Evolutionary conservation across 1,140 invertebrate species (phyloP), one percentile per base, ranked within the genome.

Genomic region (Euwallacea similis): DNA sequence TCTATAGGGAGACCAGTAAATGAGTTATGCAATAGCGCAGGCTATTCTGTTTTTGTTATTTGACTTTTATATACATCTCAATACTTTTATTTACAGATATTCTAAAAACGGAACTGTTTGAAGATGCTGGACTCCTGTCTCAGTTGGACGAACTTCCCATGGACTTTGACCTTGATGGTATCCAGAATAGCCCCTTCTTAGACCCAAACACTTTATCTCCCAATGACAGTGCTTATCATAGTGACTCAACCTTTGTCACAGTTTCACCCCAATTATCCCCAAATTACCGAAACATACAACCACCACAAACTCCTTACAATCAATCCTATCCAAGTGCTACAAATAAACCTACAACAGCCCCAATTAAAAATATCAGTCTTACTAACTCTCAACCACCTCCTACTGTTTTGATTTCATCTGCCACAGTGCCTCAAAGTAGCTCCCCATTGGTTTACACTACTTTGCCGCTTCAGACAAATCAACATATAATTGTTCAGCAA

Each of bases 61-160:
- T 4, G 21, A 33, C 21, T 33, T 1, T 33, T 33, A 33, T 33
- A 33, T 33, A 33, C 21, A 33, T 4, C 21, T 33, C 4, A 33
- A 33, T 33, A 33, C 4, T 56, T 56, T 21, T 2, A 15, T 55
- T 80, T 78, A 55, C 67, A 82, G 81, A 82, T 71, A 73, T 82
- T n/a, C 56, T 82, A 60, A 78, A 78, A 69, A 74, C 61, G 44
- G 75, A 77, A 58, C 63, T 82, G 13, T 82, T 82, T 65, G 67
- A 64, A 8, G 79, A 82, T 71, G 79, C 80, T 41, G 74, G 74
- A 2, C 67, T 81, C 9, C 71, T 80, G 7, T 76, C 78, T 2
- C 76, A 81, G 21, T 65, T 81, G n/a, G 79, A 78, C 11, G 69
- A 76, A 42, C n/a, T 80, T 13, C 71, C 73, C 42, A 76, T 81